Percentiles rank a stretch among this genome's conserved stretches.
These are phyloP conservation scores for Morus bassanus DNA, from an alignment of 2,797 vertebrate species.

Conservation along the genomic window DNA sequence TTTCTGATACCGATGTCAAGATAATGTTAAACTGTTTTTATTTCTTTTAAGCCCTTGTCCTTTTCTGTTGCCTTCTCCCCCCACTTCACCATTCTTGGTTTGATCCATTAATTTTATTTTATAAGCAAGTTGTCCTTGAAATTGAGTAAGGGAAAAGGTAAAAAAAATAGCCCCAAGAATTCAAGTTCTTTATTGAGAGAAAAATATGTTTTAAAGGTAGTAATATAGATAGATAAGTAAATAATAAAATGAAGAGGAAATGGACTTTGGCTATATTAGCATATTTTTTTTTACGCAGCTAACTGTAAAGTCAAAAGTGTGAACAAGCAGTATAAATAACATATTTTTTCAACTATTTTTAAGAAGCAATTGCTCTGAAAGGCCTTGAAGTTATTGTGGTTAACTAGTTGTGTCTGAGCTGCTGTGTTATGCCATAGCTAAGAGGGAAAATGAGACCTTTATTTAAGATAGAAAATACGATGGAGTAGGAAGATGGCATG, in stretches of 20 bases:
- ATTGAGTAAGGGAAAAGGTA: background rate
- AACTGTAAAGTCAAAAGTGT: background rate
- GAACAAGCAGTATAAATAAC: background rate
- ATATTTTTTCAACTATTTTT: background rate
- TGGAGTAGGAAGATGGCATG: background rate
- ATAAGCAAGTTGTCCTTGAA: background rate
- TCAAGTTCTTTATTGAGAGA: background rate
- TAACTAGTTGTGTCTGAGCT: background rate
- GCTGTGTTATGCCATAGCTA: background rate
- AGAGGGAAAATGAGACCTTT: background rate
- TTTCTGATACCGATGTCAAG: background rate
- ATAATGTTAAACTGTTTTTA: background rate
- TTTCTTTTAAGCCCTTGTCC: background rate
- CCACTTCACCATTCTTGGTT: background rate
- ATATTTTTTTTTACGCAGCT: background rate
- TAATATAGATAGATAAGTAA: background rate
- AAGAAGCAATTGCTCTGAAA: background rate
- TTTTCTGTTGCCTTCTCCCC: background rate
- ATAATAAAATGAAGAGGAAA: background rate
- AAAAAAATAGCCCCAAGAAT: background rate
- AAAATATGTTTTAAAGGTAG: background rate
- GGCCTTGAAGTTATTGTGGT: background rate
- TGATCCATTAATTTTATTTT: background rate
- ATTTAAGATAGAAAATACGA: background rate
- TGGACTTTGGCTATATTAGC: accelerated